Evolutionary conservation across 2,113 vertebrate genomes (phyloP).

Genomic region (Gopherus flavomarginatus): DNA sequence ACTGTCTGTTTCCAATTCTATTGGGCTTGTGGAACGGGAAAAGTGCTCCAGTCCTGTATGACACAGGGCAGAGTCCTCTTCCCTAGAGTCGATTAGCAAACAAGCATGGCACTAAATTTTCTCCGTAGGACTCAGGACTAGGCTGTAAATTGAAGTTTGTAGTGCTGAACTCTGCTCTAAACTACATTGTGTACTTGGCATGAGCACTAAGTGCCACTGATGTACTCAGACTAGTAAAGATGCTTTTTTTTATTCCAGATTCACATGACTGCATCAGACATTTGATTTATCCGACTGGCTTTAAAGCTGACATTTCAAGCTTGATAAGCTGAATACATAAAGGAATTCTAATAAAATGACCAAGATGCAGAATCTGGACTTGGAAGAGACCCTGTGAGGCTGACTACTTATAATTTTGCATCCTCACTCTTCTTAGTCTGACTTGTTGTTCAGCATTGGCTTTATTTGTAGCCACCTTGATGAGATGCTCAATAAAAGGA

Average conservation of each 20-base stretch:
- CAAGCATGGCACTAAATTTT: not conserved
- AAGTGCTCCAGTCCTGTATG: not conserved
- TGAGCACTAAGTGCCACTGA: too few species aligned
- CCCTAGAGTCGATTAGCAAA: not conserved
- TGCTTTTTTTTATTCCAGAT: not conserved
- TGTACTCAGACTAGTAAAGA: not conserved
- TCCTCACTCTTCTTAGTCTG: not conserved
- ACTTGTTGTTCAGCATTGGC: rapidly evolving
- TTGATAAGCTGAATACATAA: not conserved
- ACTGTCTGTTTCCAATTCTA: not conserved
- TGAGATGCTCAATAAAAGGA: rapidly evolving
- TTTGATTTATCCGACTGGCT: not conserved
- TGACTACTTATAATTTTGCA: not conserved
- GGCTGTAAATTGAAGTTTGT: not conserved
- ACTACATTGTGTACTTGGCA: not conserved
- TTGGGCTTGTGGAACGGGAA: not conserved
- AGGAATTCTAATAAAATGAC: not conserved
- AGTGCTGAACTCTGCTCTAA: not conserved
- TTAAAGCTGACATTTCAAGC: not conserved
- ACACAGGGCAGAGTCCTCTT: not conserved
- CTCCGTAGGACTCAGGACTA: not conserved
- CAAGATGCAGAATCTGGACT: not conserved
- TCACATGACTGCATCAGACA: not conserved
- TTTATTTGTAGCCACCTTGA: rapidly evolving
- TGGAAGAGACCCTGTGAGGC: not conserved